Evolutionary conservation across 2,888 invertebrate species (phyloP).

Genomic region (Eudemis profundana): DNA sequence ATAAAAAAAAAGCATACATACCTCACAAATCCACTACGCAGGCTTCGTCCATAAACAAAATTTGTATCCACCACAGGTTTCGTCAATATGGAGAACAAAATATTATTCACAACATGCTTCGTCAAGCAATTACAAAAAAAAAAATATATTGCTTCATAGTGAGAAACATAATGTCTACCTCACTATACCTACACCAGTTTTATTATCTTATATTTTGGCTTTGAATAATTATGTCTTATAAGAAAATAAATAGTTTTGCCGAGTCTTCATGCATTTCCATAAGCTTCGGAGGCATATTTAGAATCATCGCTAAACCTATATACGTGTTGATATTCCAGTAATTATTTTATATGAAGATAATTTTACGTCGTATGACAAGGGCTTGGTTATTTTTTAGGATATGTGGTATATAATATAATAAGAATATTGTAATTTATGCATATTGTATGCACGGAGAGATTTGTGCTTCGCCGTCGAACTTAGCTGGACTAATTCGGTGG

Average conservation of each 20-base stretch:
- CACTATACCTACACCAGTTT: too few species aligned
- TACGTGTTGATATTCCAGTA: conserved; percentile 38
- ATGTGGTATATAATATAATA: conserved; percentile 50
- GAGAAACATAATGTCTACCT: too few species aligned
- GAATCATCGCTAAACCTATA: conserved; percentile 35
- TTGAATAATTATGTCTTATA: conserved; percentile 6
- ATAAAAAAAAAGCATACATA: too few species aligned
- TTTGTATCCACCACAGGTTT: too few species aligned
- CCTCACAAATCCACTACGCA: too few species aligned
- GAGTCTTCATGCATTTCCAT: conserved; percentile 50
- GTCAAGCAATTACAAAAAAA: too few species aligned
- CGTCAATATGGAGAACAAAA: too few species aligned
- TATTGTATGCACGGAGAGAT: conserved; percentile 41
- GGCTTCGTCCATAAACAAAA: too few species aligned
- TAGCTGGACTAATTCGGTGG: conserved; percentile 41
- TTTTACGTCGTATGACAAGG: conserved; percentile 38
- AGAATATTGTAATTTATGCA: conserved; percentile 46
- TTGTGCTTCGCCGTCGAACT: conserved; percentile 46
- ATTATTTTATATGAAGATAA: conserved; percentile 42
- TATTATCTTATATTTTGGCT: too few species aligned
- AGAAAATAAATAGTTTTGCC: too few species aligned
- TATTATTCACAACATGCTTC: too few species aligned
- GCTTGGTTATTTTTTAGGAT: conserved; percentile 45
- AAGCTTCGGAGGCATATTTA: not conserved
- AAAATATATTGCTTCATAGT: too few species aligned